These are phyloP conservation scores for Heliconius congener DNA, from an alignment of 1,140 invertebrate species.

Conservation along the genomic window DNA sequence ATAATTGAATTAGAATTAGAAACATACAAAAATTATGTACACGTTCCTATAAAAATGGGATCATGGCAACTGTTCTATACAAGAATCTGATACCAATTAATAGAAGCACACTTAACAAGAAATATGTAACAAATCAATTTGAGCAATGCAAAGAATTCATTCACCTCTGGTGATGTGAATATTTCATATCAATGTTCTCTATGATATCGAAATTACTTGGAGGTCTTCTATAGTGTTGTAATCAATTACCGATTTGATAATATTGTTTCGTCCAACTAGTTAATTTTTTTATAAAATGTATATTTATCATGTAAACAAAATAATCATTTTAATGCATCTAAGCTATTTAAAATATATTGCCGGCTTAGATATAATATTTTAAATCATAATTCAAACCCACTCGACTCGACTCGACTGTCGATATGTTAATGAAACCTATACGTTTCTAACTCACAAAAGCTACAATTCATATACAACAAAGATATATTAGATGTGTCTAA, in stretches of 20 bases:
- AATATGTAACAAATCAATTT: slow-evolving; percentile 78
- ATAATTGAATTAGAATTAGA: neutral
- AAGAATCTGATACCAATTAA: slow-evolving; percentile 55
- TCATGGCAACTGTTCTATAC: slow-evolving; percentile 17
- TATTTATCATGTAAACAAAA: neutral
- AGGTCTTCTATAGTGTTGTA: slow-evolving; percentile 45
- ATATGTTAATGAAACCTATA: neutral
- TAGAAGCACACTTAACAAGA: slow-evolving; percentile 69
- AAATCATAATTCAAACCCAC: neutral
- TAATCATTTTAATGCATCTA: neutral
- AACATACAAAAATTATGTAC: neutral
- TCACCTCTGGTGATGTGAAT: slow-evolving; percentile 63
- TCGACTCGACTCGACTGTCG: no score
- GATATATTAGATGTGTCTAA: slow-evolving; percentile 19
- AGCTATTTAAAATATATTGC: neutral
- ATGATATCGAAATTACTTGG: slow-evolving; percentile 36
- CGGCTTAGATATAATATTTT: neutral
- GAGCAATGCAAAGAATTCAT: slow-evolving; percentile 75
- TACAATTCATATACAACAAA: neutral
- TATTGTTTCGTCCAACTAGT: neutral
- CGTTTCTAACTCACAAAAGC: neutral
- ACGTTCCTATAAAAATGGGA: slow-evolving; percentile 14
- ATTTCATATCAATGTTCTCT: slow-evolving; percentile 34
- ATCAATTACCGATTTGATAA: neutral
- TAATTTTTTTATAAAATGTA: neutral